Evolutionary conservation across 2,797 vertebrate genomes (phyloP), one percentile per base, ranked within the genome.

Genomic region (Eptatretus atami): DNA sequence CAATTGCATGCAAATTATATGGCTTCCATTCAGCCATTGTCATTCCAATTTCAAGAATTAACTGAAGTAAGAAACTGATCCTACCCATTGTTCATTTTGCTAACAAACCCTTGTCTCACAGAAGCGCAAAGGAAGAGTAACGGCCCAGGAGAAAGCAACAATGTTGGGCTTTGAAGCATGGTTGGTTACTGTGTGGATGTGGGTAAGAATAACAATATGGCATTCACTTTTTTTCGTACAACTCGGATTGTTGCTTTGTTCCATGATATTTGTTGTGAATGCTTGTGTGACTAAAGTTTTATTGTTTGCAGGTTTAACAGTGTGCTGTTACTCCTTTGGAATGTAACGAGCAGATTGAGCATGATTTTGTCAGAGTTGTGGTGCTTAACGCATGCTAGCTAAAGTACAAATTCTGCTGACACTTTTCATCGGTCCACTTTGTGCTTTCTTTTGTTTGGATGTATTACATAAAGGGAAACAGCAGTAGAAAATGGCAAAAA

Each of bases 121-220:
- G 92, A 76, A 73, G 67, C 92, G 86, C 70, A 78, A 82, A n/a
- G 84, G 84, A 55, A 73, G 71, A 54, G 70, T 73, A 52, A 90
- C 82, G 69, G 79, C 83, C 3, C 72, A 71, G 1, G 86, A 93
- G 72, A 88, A 83, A 76, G 68, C 80, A 5, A 67, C 75, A 65
- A 67, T 98, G 53, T 70, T 66, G 60, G 19, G 84, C 69, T 93
- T 98, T 64, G 80, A 86, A 64, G 78, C 83, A 19, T 79, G 78
- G 84, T 84, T 69, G 74, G 71, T 54, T 96, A 78, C 76, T 95
- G 86, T 11, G 81, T 80, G 70, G 77, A 83, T 68, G 19, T 80
- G 74, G 19, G 92, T 96, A 68, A 82, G 81, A 77, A 63, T 54
- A 19, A 53, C 8, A 25, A 19, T 2, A 4, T 44, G 31, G 31